Conservation (phyloP, 2,797 vertebrate species). For the Falco peregrinus region DNA sequence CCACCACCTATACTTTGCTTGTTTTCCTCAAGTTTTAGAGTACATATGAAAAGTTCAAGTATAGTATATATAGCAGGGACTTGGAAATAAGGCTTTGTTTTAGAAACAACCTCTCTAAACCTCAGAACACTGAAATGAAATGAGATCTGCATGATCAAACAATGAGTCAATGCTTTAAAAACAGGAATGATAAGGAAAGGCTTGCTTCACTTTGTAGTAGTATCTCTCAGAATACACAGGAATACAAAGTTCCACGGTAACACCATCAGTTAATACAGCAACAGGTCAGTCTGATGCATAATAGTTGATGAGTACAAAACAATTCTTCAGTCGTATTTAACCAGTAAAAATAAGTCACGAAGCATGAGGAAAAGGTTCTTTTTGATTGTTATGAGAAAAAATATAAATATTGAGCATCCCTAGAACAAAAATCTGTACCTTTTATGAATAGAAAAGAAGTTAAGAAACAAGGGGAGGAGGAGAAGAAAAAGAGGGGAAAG, state of each 20-base stretch:
- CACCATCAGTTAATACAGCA: neutral
- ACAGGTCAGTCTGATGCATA: neutral
- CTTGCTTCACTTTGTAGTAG: neutral
- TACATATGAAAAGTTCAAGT: neutral
- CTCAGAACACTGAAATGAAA: neutral
- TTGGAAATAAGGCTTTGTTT: neutral
- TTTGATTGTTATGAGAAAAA: neutral
- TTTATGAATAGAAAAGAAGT: neutral
- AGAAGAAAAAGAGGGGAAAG: neutral
- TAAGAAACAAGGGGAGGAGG: neutral
- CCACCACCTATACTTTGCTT: neutral
- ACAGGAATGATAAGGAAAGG: neutral
- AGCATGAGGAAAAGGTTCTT: neutral
- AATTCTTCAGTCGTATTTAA: neutral
- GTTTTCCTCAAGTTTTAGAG: neutral
- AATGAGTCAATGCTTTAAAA: slow-evolving; percentile 7
- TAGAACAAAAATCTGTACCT: neutral
- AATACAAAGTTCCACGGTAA: slow-evolving; percentile 7
- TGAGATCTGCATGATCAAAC: neutral
- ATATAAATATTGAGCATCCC: neutral
- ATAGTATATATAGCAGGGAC: neutral
- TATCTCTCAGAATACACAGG: neutral
- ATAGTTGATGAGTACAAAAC: neutral
- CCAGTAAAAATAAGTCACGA: neutral
- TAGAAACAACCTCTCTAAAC: neutral